These are phyloP conservation scores for Loriculus beryllinus DNA, from an alignment of 2,797 vertebrate species.

Conservation along the genomic window DNA sequence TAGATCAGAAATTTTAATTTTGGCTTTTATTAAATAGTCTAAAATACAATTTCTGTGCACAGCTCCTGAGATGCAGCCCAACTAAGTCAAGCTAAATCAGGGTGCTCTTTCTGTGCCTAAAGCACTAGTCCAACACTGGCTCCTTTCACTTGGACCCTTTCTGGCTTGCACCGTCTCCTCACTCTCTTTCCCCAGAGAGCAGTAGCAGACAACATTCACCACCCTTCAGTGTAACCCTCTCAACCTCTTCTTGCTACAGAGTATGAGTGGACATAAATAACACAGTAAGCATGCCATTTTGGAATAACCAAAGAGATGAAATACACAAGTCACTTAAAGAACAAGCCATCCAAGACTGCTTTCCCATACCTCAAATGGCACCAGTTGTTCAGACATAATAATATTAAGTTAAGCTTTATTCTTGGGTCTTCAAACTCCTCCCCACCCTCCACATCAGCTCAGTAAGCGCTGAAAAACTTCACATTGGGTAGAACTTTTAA, in stretches of 20 bases:
- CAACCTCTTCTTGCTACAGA: neutral
- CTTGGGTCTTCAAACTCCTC: neutral
- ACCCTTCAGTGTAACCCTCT: neutral
- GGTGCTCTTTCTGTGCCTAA: neutral
- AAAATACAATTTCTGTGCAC: neutral
- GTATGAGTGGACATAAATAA: neutral
- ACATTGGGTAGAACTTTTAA: neutral
- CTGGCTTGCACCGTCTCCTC: neutral
- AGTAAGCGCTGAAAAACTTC: neutral
- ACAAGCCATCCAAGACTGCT: neutral
- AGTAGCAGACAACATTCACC: neutral
- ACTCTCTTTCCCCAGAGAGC: neutral
- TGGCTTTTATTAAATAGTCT: neutral
- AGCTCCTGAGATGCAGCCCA: neutral
- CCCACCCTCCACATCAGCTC: neutral
- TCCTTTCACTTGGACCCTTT: neutral
- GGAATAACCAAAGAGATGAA: neutral
- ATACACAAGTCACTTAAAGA: neutral
- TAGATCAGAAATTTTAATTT: neutral
- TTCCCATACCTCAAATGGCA: neutral
- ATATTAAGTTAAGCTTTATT: neutral
- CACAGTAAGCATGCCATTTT: neutral
- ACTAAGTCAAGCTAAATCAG: neutral
- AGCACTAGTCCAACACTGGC: neutral
- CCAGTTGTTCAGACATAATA: neutral